These are phyloP conservation scores for Noctilio leporinus DNA, from an alignment of 2,113 vertebrate genomes.

Conservation along the genomic window DNA sequence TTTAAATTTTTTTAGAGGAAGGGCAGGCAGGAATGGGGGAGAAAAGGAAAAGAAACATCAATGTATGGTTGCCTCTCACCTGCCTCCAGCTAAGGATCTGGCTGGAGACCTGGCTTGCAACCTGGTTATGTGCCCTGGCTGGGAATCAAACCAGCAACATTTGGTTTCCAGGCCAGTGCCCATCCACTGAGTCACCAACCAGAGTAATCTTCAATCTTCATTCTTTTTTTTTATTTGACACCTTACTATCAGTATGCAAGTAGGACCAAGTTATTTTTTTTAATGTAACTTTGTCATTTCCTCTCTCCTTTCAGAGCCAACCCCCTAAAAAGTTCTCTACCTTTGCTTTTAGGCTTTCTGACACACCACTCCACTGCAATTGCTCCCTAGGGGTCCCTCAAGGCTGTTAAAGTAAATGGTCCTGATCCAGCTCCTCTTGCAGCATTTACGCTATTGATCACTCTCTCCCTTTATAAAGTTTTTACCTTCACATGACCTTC, in stretches of 20 bases:
- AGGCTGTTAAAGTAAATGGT: neutral
- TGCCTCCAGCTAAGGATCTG: too few relatives aligned
- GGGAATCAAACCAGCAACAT: too few relatives aligned
- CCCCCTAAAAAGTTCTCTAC: neutral
- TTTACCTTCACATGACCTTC: neutral
- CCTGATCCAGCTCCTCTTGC: neutral
- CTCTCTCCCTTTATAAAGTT: neutral
- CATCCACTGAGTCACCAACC: too few relatives aligned
- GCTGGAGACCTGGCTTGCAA: too few relatives aligned
- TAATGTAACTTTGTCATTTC: neutral
- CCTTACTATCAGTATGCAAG: neutral
- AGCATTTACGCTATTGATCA: neutral
- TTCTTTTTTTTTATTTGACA: neutral
- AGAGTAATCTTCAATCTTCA: too few relatives aligned
- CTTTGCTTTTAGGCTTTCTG: neutral
- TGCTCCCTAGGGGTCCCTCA: neutral
- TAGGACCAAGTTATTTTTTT: neutral
- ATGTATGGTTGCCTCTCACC: too few relatives aligned
- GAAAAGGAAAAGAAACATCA: too few relatives aligned
- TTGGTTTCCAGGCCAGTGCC: too few relatives aligned
- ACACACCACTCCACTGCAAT: neutral
- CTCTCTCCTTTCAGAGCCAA: neutral
- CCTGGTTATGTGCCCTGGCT: too few relatives aligned
- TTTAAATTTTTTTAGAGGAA: too few relatives aligned
- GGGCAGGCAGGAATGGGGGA: too few relatives aligned